A percentile compares a stretch with the other conserved stretches of the same genome.
Conservation (phyloP, 2,888 invertebrate genomes). For the Drosophila diplacantha region DNA sequence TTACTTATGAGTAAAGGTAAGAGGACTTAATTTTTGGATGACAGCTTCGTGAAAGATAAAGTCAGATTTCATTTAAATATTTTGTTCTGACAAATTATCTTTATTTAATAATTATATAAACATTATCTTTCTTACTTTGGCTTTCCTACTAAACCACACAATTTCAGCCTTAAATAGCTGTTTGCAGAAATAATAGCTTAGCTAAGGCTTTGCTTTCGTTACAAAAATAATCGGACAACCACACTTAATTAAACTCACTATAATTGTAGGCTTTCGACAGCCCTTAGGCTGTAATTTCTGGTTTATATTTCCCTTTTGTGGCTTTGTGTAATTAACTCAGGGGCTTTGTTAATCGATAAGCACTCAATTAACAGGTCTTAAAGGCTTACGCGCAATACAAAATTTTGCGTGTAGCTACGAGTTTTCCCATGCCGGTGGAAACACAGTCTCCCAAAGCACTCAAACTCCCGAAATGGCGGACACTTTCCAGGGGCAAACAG, state of each 20-base stretch:
- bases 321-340: conserved; percentile 19
- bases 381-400: conserved; percentile 54
- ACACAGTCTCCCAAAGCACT: background rate
- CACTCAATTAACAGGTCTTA: conserved; percentile 70
- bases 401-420: conserved; percentile 53
- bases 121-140: background rate
- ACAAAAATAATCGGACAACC: background rate
- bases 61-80: background rate
- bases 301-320: conserved; percentile 12
- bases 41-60: background rate
- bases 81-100: background rate
- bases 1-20: background rate
- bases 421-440: background rate
- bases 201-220: background rate
- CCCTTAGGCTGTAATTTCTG: conserved; percentile 9
- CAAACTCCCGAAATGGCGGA: background rate
- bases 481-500: conserved; percentile 29
- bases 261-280: conserved; percentile 12
- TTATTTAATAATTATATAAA: background rate
- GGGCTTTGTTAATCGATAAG: conserved; percentile 58
- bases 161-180: background rate
- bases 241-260: conserved; percentile 27
- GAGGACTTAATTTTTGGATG: background rate
- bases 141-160: background rate
- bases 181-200: conserved; percentile 1